Percentiles rank a stretch among this genome's conserved stretches.
These are phyloP conservation scores for Ophioderma brevispina DNA, from an alignment of 35 echinoderm and acorn worm genomes.

Conservation along the genomic window DNA sequence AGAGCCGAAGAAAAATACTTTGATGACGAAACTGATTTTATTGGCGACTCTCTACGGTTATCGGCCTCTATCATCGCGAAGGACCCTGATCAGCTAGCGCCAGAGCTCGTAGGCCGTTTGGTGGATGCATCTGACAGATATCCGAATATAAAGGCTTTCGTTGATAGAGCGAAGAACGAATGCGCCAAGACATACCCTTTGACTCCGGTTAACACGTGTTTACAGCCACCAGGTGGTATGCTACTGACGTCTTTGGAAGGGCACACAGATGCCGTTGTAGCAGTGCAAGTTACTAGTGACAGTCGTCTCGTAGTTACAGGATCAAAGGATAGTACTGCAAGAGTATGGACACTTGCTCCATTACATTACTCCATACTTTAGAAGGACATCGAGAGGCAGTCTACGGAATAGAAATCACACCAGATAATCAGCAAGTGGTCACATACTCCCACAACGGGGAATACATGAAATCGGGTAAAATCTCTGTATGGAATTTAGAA, in stretches of 20 bases:
- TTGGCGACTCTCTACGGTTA: constrained; percentile 57
- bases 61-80: constrained; percentile 61
- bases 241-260: constrained; percentile 31
- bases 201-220: constrained; percentile 34
- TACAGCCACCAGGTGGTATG: constrained; percentile 47
- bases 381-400: constrained; percentile 26
- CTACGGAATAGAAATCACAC: constrained; percentile 19
- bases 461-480: constrained; percentile 49
- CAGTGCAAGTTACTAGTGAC: constrained; percentile 3
- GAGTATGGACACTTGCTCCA: constrained; percentile 22
- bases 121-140: constrained; percentile 21
- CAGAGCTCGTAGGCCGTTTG: constrained; percentile 67
- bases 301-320: constrained; percentile 18
- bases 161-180: constrained; percentile 54
- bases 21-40: constrained; percentile 35
- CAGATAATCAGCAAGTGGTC: constrained; percentile 14
- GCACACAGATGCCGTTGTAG: constrained; percentile 26
- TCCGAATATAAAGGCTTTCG: constrained; percentile 21
- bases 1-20: background rate
- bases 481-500: constrained; percentile 46
- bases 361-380: constrained; percentile 33
- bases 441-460: constrained; percentile 36
- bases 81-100: constrained; percentile 65
- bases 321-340: constrained; percentile 31
- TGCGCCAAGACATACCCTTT: constrained; percentile 33